Percentiles rank a stretch among this genome's conserved stretches.
These are phyloP conservation scores for Palythoa grandiflora DNA, from an alignment of 92 coral and sea anemone genomes.

Conservation along the genomic window DNA sequence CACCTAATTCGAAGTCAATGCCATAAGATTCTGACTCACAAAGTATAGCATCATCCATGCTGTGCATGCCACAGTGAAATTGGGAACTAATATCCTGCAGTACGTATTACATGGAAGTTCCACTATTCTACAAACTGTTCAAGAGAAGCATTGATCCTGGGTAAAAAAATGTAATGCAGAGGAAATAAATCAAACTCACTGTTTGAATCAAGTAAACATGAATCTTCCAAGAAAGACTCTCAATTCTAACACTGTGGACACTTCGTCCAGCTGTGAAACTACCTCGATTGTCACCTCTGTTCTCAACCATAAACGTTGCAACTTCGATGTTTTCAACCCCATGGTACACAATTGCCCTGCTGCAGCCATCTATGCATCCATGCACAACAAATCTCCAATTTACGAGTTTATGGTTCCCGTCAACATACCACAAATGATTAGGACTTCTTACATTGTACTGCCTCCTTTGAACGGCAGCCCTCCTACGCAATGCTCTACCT, in stretches of 20 bases:
- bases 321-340: neutral
- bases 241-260: constrained; percentile 40
- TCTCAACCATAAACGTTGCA: neutral
- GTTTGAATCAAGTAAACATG: no score
- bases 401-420: no score
- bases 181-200: no score
- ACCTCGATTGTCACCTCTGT: neutral
- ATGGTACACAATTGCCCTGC: neutral
- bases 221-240: constrained; percentile 13
- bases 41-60: constrained; percentile 53
- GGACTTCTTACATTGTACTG: no score
- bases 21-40: constrained; percentile 67
- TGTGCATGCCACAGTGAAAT: constrained; percentile 59
- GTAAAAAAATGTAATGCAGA: no score
- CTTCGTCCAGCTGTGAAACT: neutral
- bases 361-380: neutral
- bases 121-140: constrained; percentile 58
- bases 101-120: constrained; percentile 47
- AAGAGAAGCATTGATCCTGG: constrained; percentile 33
- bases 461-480: no score
- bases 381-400: neutral
- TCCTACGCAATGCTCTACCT: no score
- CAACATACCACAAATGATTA: no score
- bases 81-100: constrained; percentile 69
- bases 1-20: constrained; percentile 66